These are phyloP conservation scores for Lateolabrax maculatus DNA, from an alignment of 2,797 vertebrate genomes.

Conservation along the genomic window DNA sequence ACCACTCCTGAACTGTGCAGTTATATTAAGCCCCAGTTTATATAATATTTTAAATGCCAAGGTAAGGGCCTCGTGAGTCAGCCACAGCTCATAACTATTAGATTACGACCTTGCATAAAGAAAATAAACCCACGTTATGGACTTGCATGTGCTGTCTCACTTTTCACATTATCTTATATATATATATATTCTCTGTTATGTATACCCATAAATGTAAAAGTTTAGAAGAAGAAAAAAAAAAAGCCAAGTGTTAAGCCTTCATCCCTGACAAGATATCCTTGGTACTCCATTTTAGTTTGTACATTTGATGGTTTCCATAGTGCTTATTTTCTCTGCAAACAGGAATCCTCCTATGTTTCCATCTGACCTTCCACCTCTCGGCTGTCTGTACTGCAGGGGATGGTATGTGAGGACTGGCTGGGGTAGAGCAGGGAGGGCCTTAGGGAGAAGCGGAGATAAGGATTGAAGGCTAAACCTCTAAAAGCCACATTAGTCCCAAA, in stretches of 20 bases:
- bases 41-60: slow-evolving; percentile 79
- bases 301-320: slow-evolving; percentile 58
- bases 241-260: slow-evolving; percentile 21
- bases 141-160: background rate
- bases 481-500: slow-evolving; percentile 71
- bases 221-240: background rate
- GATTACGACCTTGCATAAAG: slow-evolving; percentile 45
- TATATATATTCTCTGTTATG: background rate
- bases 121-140: slow-evolving; percentile 14
- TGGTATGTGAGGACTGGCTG: slow-evolving; percentile 56
- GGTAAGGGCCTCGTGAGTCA: slow-evolving; percentile 75
- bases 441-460: slow-evolving; percentile 66
- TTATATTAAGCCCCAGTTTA: slow-evolving; percentile 81
- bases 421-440: slow-evolving; percentile 34
- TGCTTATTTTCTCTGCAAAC: slow-evolving; percentile 55
- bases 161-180: slow-evolving; percentile 4
- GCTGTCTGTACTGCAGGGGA: slow-evolving; percentile 46
- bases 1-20: slow-evolving; percentile 62
- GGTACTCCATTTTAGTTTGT: slow-evolving; percentile 29
- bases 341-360: slow-evolving; percentile 61
- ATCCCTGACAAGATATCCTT: slow-evolving; percentile 24
- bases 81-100: slow-evolving; percentile 61
- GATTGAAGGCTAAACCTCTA: slow-evolving; percentile 68
- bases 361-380: slow-evolving; percentile 67
- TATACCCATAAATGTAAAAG: background rate